phyloP scores from a whole-genome alignment of 1,140 invertebrate species.

The Drosophila carrolli region DNA sequence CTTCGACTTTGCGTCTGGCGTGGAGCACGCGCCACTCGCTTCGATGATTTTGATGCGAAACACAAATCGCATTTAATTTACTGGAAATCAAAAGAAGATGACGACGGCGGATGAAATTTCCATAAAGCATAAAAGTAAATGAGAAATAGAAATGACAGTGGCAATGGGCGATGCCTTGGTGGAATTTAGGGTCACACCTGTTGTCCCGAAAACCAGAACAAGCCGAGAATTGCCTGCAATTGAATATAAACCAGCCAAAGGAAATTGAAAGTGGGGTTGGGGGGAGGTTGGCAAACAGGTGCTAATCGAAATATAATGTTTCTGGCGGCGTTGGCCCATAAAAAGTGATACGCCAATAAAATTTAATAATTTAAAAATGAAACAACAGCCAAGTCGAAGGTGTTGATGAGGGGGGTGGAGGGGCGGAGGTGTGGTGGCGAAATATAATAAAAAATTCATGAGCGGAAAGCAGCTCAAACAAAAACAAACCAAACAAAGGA shows the following conservation, averaged over 20 bases:
- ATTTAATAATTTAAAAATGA: slow-evolving; percentile 83
- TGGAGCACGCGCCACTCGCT: slow-evolving; percentile 36
- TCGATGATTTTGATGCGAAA: slow-evolving; percentile 39
- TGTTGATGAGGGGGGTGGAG: slow-evolving; percentile 4
- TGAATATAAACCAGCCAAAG: slow-evolving; percentile 39
- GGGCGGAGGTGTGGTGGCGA: slow-evolving; percentile 38
- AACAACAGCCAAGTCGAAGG: slow-evolving; percentile 54
- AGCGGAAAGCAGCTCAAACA: slow-evolving; percentile 65
- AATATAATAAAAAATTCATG: slow-evolving; percentile 82
- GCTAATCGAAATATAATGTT: slow-evolving; percentile 83
- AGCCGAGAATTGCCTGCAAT: slow-evolving; percentile 43
- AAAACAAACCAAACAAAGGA: slow-evolving; percentile 45
- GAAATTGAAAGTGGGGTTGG: slow-evolving; percentile 11
- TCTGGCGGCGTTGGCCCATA: slow-evolving; percentile 75
- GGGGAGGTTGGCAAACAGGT: slow-evolving; percentile 64
- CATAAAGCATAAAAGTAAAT: slow-evolving; percentile 52
- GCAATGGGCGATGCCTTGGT: background rate
- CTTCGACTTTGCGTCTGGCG: slow-evolving; percentile 38
- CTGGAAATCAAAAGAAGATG: slow-evolving; percentile 62
- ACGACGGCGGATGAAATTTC: slow-evolving; percentile 47
- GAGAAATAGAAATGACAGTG: slow-evolving; percentile 35
- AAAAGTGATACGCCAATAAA: slow-evolving; percentile 82
- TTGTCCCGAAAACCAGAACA: slow-evolving; percentile 40
- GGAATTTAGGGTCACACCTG: slow-evolving; percentile 52
- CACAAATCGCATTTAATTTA: slow-evolving; percentile 79